Evolutionary conservation across 2,888 invertebrate genomes (phyloP).

Genomic region (Tolmerus cingulatus): DNA sequence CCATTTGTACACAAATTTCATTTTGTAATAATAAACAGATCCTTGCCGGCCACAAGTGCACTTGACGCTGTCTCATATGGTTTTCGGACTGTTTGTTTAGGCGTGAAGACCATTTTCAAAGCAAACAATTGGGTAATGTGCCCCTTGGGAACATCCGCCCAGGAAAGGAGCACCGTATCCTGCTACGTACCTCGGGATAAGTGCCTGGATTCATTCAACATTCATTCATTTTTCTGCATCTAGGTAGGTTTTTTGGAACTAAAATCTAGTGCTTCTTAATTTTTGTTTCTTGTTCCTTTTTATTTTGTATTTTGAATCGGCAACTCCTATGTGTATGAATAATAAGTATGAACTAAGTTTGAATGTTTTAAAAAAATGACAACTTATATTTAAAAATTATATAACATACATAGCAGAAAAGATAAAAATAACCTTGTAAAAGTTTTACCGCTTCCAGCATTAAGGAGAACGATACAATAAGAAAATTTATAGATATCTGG

Average conservation of each 20-base stretch:
- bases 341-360: too few species aligned
- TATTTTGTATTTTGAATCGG: too few species aligned
- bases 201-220: not conserved
- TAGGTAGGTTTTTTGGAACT: not conserved
- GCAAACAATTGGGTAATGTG: slow-evolving; percentile 38
- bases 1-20: slow-evolving; percentile 26
- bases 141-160: slow-evolving; percentile 29
- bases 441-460: too few species aligned
- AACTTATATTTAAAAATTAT: too few species aligned
- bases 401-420: too few species aligned
- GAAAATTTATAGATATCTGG: too few species aligned
- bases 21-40: slow-evolving; percentile 41
- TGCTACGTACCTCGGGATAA: not conserved
- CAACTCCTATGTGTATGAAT: not conserved
- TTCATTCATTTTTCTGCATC: not conserved
- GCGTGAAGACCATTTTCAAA: slow-evolving; percentile 40
- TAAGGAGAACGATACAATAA: too few species aligned
- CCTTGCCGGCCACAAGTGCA: slow-evolving; percentile 17
- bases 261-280: not conserved
- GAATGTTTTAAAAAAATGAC: too few species aligned
- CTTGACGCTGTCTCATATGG: slow-evolving; percentile 40
- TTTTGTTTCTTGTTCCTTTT: too few species aligned
- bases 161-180: not conserved
- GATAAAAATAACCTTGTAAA: too few species aligned
- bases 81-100: slow-evolving; percentile 42